Evolutionary conservation across 1,140 invertebrate species (phyloP).

Genomic region (Macrostomum lignano): DNA sequence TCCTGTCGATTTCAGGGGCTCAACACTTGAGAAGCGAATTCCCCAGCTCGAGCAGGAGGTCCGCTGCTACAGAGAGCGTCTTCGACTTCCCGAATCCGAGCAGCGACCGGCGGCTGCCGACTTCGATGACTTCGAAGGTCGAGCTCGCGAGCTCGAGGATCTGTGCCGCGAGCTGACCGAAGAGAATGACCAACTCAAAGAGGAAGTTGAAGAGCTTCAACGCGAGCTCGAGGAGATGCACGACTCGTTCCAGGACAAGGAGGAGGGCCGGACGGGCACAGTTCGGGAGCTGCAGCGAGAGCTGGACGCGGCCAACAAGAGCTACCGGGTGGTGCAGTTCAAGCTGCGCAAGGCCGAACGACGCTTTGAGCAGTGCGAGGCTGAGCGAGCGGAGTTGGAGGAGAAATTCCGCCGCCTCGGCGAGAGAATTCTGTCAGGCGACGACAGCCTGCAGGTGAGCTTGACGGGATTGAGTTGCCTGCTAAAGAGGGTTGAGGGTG

Average conservation of each 20-base stretch:
- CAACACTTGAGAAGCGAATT: constrained; percentile 12
- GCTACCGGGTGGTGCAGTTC: constrained; percentile 86
- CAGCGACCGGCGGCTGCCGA: too few relatives aligned
- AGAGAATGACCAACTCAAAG: constrained; percentile 77
- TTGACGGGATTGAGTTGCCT: too few relatives aligned
- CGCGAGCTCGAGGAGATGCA: constrained; percentile 94
- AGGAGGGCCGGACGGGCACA: constrained; percentile 50
- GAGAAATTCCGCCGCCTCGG: constrained; percentile 20
- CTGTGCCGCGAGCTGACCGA: constrained; percentile 69
- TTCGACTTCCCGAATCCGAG: constrained; percentile 4
- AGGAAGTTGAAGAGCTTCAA: constrained; percentile 62
- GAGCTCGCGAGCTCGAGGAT: constrained; percentile 39
- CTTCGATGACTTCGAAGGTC: constrained; percentile 38
- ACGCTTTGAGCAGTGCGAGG: constrained; percentile 53
- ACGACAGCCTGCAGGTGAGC: too few relatives aligned
- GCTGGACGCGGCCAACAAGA: constrained; percentile 42
- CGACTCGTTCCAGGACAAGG: constrained; percentile 74
- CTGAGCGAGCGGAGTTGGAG: constrained; percentile 37
- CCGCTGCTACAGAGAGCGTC: constrained; percentile 11
- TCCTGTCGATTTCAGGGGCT: too few relatives aligned
- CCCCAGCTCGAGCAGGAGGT: constrained; percentile 13
- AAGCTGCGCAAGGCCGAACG: constrained; percentile 83
- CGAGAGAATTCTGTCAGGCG: too few relatives aligned
- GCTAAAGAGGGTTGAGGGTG: too few relatives aligned
- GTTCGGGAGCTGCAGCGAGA: constrained; percentile 42